These are phyloP conservation scores for Brachyptera putata DNA, from an alignment of 2,888 invertebrate species.

Conservation along the genomic window DNA sequence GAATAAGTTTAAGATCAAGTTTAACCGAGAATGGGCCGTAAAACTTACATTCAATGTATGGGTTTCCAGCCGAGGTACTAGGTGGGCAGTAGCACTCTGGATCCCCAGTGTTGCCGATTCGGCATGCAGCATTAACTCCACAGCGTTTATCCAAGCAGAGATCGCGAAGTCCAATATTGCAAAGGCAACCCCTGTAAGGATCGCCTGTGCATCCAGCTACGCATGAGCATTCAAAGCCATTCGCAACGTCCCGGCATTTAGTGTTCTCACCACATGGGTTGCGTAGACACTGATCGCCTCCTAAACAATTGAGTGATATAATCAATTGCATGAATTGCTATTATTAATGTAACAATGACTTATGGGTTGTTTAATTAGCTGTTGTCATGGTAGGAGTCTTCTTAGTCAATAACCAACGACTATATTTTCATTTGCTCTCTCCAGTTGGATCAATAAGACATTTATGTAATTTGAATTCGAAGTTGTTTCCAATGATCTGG, in stretches of 20 bases:
- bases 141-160: conserved; percentile 76
- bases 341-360: too few relatives aligned
- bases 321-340: too few relatives aligned
- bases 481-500: too few relatives aligned
- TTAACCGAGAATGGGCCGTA: too few relatives aligned
- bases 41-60: conserved; percentile 81
- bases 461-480: too few relatives aligned
- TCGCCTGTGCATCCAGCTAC: conserved; percentile 76
- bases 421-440: too few relatives aligned
- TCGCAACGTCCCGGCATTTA: conserved; percentile 70
- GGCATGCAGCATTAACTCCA: conserved; percentile 78
- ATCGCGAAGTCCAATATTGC: conserved; percentile 61
- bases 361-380: too few relatives aligned
- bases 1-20: too few relatives aligned
- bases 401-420: too few relatives aligned
- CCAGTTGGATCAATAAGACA: too few relatives aligned
- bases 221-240: conserved; percentile 79
- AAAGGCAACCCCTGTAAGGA: conserved; percentile 73
- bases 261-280: conserved; percentile 84
- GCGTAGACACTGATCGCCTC: conserved; percentile 67
- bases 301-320: too few relatives aligned
- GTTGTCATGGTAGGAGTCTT: too few relatives aligned
- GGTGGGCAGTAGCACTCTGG: conserved; percentile 80
- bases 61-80: conserved; percentile 77
- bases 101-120: conserved; percentile 59